phyloP scores from a whole-genome alignment of 1,140 invertebrate species.

The Solenopsis fugax region DNA sequence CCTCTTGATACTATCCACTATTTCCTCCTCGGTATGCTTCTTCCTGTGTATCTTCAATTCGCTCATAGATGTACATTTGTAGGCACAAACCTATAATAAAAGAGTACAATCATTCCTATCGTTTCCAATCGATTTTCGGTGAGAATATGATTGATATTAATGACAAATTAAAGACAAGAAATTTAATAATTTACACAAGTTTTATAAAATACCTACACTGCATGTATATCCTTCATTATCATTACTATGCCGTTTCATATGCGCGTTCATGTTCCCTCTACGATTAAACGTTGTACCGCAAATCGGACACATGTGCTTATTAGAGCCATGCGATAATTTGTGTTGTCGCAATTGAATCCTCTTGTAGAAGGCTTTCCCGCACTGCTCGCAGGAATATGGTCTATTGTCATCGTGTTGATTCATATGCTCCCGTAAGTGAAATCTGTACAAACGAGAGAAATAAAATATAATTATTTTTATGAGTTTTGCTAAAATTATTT shows the following conservation, averaged over 20 bases:
- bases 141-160: not conserved
- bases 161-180: not conserved
- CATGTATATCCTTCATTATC: conserved; percentile 77
- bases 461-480: not conserved
- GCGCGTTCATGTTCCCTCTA: conserved; percentile 82
- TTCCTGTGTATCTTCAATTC: conserved; percentile 81
- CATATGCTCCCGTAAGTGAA: conserved; percentile 83
- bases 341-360: conserved; percentile 83
- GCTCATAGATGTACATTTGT: conserved; percentile 81
- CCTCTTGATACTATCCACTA: conserved; percentile 76
- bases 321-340: conserved; percentile 79
- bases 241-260: conserved; percentile 81
- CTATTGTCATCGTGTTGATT: conserved; percentile 83
- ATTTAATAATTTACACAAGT: conserved; percentile 3
- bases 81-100: conserved; percentile 75
- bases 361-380: conserved; percentile 85
- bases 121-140: not conserved
- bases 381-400: conserved; percentile 85
- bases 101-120: not conserved
- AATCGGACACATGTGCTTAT: conserved; percentile 79
- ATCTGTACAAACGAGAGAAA: conserved; percentile 73
- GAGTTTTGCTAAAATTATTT: conserved; percentile 42
- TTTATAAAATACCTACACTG: conserved; percentile 77
- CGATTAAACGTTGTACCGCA: conserved; percentile 81
- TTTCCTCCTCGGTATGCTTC: conserved; percentile 77